These are phyloP conservation scores for Limnodromus scolopaceus DNA, from an alignment of 2,797 vertebrate species.

Conservation along the genomic window DNA sequence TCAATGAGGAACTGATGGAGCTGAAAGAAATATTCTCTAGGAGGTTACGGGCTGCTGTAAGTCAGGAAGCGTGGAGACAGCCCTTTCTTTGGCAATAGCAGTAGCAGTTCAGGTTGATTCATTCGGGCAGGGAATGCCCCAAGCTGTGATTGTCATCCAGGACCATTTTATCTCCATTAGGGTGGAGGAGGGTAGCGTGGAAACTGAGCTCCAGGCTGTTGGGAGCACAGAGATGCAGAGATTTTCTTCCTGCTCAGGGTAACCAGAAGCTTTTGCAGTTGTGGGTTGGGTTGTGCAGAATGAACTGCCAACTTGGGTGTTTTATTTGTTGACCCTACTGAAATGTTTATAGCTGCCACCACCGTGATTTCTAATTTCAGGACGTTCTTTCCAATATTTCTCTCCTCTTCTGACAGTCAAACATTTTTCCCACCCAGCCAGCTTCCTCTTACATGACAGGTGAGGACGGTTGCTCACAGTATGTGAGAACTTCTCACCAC, in stretches of 20 bases:
- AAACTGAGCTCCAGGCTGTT: background rate
- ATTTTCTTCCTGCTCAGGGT: background rate
- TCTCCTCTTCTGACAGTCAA: constrained; percentile 15
- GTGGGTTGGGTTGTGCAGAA: background rate
- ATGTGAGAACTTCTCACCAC: background rate
- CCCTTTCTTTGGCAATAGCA: background rate
- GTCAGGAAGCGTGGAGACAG: background rate
- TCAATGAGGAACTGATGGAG: background rate
- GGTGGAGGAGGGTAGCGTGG: background rate
- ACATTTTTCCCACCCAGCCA: background rate
- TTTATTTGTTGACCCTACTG: background rate
- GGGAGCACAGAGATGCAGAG: background rate
- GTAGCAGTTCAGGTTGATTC: background rate
- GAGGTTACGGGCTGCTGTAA: background rate
- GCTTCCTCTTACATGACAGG: constrained; percentile 16
- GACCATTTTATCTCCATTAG: background rate
- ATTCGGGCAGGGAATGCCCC: background rate
- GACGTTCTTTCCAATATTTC: constrained; percentile 14
- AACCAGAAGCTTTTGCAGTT: background rate
- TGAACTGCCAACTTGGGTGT: background rate
- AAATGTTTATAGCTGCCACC: background rate
- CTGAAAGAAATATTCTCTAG: background rate
- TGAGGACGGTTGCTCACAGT: background rate
- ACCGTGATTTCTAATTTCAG: background rate
- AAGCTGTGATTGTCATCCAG: background rate